Evolutionary conservation across 2,888 invertebrate species (phyloP), one percentile per base, ranked within the genome.

Genomic region (Drosophila mercatorum): DNA sequence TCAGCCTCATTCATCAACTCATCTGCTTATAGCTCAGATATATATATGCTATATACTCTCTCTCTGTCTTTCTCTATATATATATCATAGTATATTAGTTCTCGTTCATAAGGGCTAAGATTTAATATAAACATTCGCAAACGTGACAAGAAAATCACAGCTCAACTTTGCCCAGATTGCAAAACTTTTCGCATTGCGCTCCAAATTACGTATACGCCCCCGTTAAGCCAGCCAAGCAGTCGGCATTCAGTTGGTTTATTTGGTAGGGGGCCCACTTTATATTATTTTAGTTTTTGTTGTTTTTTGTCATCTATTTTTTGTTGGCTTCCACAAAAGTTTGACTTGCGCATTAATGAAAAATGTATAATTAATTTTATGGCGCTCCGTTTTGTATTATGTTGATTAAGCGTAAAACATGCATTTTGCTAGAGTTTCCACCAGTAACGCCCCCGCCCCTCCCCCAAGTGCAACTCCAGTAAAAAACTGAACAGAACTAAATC

Each of bases 121-220:
- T 68, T 71, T 65, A 73, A 78, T 72, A 68, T 67, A 77, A 77
- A 75, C 58, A 74, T 65, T 75, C 67, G 55, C 68, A 69, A 75
- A 81, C 83, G 71, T 80, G 84, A 73, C 78, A 85, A 86, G 89
- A 89, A 91, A 90, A 85, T 84, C 89, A 77, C 80, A 81, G 81
- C 58, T 71, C 61, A 89, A 89, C 69, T 83, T 89, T 83, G 65
- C 38, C 74, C 68, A 83, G 83, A 89, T 87, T 89, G 81, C 81
- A 70, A 91, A 91, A 91, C 77, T 91, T 91, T 90, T 81, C 76
- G 68, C 89, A 90, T 82, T 83, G 78, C 84, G 70, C 67, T 68
- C 65, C 61, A 77, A 85, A 83, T 83, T 80, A 76, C 87, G 74
- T 75, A 87, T 71, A 69, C 87, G 68, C 83, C 80, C 79, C 70